Base-by-base conservation (phyloP, 2,797 vertebrate species). In the Oryzias dopingdopingensis region DNA sequence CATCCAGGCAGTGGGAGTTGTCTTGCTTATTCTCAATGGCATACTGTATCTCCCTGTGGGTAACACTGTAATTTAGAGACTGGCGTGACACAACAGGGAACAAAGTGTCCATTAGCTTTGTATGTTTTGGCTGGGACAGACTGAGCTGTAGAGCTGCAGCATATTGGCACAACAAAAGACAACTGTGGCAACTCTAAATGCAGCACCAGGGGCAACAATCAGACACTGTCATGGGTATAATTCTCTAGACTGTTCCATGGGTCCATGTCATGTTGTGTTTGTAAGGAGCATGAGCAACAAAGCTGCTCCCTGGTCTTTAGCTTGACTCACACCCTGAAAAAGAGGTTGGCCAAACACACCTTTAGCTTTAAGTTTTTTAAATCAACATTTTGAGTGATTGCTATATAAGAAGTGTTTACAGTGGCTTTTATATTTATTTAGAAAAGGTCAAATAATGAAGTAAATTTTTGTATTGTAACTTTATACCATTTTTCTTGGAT, bases 21-120 rank as follows among this genome's bases (percentile, higher is more conserved):
- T 79, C 78, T 69, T 42, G 64, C 68, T 74, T 73, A 71, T 62
- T 52, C 73, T 65, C 49, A 5, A 15, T 51, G 64, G 59, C 52
- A 45, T 43, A 49, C 54, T 56, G 12, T 52, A 42, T 42, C 49
- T 66, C 58, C 55, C 40, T 47, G 56, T 14, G 4, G 59, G 62
- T 49, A 29, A 15, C 69, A 49, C 72, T 86, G 71, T 84, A 76
- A 87, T 84, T 81, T 82, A 76, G 72, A 86, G 76, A 70, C 70
- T 63, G 64, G 75, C 15, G 17, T 77, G 63, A 80, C 61, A 67
- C 74, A 71, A 7, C 45, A 70, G 59, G 62, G 72, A 80, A 84
- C 77, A 82, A 73, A 83, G 70, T 84, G 67, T 79, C 75, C 75
- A 77, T 82, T 82, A 80, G 79, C 41, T 2, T 63, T 78, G 72